These are phyloP conservation scores for Anser cygnoides DNA, from an alignment of 2,113 vertebrate genomes.

Conservation along the genomic window DNA sequence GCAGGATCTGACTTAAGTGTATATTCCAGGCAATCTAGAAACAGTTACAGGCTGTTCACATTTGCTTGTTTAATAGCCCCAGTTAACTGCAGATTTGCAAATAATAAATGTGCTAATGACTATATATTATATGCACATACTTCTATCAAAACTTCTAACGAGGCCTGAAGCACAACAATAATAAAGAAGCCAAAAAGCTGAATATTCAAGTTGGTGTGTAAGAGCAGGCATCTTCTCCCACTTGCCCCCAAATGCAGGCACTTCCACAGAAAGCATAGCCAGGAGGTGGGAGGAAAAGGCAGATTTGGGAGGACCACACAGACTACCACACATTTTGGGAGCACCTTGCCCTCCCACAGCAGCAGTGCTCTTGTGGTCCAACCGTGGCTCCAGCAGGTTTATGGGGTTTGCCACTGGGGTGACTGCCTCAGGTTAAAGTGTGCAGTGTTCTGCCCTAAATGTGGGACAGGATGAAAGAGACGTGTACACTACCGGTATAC, in stretches of 20 bases:
- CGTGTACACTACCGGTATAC: rapidly evolving
- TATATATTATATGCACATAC: neutral
- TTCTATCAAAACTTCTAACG: neutral
- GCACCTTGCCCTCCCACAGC: rapidly evolving
- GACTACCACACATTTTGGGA: neutral
- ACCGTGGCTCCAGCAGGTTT: neutral
- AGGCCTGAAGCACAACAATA: neutral
- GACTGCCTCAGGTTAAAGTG: neutral
- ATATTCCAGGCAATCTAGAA: slow-evolving; percentile 22
- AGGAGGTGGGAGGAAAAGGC: neutral
- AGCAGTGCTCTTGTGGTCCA: neutral
- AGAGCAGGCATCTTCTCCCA: neutral
- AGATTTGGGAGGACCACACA: neutral
- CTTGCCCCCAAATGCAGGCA: rapidly evolving
- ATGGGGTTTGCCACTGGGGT: neutral
- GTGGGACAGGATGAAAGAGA: neutral
- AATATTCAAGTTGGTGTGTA: neutral
- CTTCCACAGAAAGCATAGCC: neutral
- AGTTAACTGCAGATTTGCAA: slow-evolving; percentile 39
- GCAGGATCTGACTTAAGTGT: neutral
- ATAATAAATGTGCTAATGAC: slow-evolving; percentile 38
- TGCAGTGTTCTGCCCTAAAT: neutral
- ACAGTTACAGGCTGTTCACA: slow-evolving; percentile 5
- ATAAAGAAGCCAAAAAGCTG: neutral
- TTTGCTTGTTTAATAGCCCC: slow-evolving; percentile 28